These are phyloP conservation scores for Aplochiton taeniatus DNA, from an alignment of 2,797 vertebrate species.

Conservation along the genomic window DNA sequence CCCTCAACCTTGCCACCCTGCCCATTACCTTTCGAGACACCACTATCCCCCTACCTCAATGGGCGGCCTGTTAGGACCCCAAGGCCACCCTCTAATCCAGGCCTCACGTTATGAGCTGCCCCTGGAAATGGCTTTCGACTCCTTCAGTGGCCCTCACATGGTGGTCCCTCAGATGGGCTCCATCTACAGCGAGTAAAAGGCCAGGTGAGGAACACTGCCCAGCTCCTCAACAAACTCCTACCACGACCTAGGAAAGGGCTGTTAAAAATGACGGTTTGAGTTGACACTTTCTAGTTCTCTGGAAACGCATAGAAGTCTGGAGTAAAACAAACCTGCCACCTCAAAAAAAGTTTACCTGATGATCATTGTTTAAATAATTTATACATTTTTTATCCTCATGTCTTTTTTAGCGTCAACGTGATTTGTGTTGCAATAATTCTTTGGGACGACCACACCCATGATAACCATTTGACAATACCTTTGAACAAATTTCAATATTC, in stretches of 20 bases:
- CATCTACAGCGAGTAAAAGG: slow-evolving; percentile 82
- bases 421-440: slow-evolving; percentile 34
- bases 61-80: slow-evolving; percentile 74
- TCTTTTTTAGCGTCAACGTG: slow-evolving; percentile 55
- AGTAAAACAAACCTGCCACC: slow-evolving; percentile 48
- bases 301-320: slow-evolving; percentile 47
- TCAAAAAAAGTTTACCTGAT: slow-evolving; percentile 71
- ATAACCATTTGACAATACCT: slow-evolving; percentile 40
- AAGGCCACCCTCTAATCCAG: slow-evolving; percentile 84
- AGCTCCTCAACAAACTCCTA: slow-evolving; percentile 39
- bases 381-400: slow-evolving; percentile 48
- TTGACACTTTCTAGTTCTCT: slow-evolving; percentile 43
- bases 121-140: slow-evolving; percentile 87
- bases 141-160: slow-evolving; percentile 79
- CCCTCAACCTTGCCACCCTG: slow-evolving; percentile 61
- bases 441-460: background rate
- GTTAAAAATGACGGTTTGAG: slow-evolving; percentile 44
- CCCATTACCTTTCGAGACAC: slow-evolving; percentile 82
- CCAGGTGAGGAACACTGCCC: slow-evolving; percentile 6
- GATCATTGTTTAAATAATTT: background rate
- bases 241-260: slow-evolving; percentile 31
- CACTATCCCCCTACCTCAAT: slow-evolving; percentile 64
- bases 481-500: slow-evolving; percentile 19
- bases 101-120: slow-evolving; percentile 85
- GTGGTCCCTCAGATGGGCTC: slow-evolving; percentile 80